These are phyloP conservation scores for Nemoura dubitans DNA, from an alignment of 2,888 invertebrate species.

Conservation along the genomic window DNA sequence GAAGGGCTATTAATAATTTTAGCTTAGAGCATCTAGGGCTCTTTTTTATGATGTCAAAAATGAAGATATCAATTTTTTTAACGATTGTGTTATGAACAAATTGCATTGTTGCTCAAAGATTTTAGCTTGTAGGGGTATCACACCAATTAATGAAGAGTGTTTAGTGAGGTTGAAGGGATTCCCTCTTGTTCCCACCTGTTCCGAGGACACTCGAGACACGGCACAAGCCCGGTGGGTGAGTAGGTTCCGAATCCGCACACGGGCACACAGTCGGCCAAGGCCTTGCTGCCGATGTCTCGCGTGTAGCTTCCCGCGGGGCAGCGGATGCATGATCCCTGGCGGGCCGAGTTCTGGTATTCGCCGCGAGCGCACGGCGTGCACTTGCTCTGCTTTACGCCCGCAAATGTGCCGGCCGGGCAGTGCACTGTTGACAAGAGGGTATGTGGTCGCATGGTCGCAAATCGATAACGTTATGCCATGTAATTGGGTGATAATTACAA, in stretches of 20 bases:
- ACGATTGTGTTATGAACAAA: too few species aligned
- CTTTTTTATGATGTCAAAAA: too few species aligned
- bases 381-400: constrained; percentile 87
- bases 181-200: constrained; percentile 70
- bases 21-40: too few species aligned
- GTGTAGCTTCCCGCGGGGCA: constrained; percentile 96
- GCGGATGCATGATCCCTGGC: constrained; percentile 88
- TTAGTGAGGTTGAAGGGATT: too few species aligned
- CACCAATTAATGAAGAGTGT: too few species aligned
- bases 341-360: constrained; percentile 90
- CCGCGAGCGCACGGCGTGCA: constrained; percentile 93
- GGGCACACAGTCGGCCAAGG: constrained; percentile 85
- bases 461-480: too few species aligned
- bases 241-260: constrained; percentile 97
- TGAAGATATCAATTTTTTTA: too few species aligned
- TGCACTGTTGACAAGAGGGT: constrained; percentile 72
- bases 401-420: constrained; percentile 96
- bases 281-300: constrained; percentile 82
- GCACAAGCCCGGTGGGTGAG: constrained; percentile 91
- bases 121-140: too few species aligned
- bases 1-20: too few species aligned
- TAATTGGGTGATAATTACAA: too few species aligned
- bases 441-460: neutral
- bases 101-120: too few species aligned
- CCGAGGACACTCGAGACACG: constrained; percentile 92